Base-by-base conservation (phyloP, 2,797 vertebrate genomes). In the Odontamblyopus lacepedii region DNA sequence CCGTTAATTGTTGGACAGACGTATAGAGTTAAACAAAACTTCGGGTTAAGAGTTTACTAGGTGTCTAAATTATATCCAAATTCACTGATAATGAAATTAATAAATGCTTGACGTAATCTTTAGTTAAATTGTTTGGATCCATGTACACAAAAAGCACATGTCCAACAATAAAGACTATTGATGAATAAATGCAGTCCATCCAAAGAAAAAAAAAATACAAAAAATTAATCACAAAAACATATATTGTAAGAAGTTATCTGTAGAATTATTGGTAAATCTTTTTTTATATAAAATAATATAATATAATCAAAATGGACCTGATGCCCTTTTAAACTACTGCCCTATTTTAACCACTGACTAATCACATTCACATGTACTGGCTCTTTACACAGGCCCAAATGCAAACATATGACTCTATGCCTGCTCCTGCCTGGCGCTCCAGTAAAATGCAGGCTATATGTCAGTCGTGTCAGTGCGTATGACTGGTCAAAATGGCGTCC, bases 351-450 rank as follows among this genome's bases (percentile, higher is more conserved):
- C 41, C 15, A 26, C 7, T 64, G 32, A 48, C 11, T 41, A 18
- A 64, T 64, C 23, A 23, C 38, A 48, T 13, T 26, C 38, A 64
- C 66, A 53, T 76, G 70, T 56, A 71, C 75, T 19, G 2, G 18
- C 2, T 78, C 78, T 76, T 73, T 73, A 76, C 56, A 77, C 72
- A 67, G 63, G 50, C 72, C 74, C 70, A 83, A 82, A 83, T 64
- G 69, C 78, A 84, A 77, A 82, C 69, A 80, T 78, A 72, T 4
- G 67, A 30, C 16, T 6, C 26, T 16, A 18, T 12, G 29, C 72
- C 38, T 8, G 60, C 65, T 76, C 73, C 38, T n/a, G 66, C 80
- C 67, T 78, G 75, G 63, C 6, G 15, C 23, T 13, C 3, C 50
- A 73, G 79, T 55, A 61, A 63, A 78, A 73, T 63, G 67, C 64